phyloP scores from a whole-genome alignment of 1,140 invertebrate species.

The Drosophila sulfurigaster region DNA sequence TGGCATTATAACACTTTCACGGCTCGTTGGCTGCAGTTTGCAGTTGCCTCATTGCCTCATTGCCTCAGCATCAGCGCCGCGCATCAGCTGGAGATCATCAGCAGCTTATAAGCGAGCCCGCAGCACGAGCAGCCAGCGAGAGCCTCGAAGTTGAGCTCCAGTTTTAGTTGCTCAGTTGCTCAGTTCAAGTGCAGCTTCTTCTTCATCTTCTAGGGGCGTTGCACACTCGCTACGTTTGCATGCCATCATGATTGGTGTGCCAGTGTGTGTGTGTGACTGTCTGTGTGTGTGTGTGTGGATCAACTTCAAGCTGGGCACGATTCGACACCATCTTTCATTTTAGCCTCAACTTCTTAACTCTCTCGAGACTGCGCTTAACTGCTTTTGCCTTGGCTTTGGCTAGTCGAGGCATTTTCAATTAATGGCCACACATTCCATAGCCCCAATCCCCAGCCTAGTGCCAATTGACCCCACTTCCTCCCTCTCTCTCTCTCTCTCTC shows the following conservation, averaged over 20 bases:
- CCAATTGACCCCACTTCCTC: neutral
- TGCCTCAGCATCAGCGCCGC: constrained; percentile 30
- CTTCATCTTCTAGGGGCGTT: constrained; percentile 53
- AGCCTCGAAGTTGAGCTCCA: neutral
- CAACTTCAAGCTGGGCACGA: constrained; percentile 49
- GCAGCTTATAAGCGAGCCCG: constrained; percentile 38
- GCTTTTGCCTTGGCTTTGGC: constrained; percentile 24
- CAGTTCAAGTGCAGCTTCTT: constrained; percentile 22
- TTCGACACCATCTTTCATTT: constrained; percentile 83
- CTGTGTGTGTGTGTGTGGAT: constrained; percentile 26
- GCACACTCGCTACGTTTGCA: constrained; percentile 67
- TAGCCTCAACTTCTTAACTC: constrained; percentile 56
- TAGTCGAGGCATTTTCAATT: constrained; percentile 74
- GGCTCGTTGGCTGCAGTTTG: constrained; percentile 60
- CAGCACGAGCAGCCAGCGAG: constrained; percentile 32
- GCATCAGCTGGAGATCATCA: constrained; percentile 53
- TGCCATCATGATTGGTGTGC: constrained; percentile 73
- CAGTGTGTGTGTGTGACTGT: constrained; percentile 14
- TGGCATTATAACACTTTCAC: constrained; percentile 82
- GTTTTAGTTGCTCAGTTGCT: constrained; percentile 47
- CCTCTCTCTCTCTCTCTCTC: constrained; percentile 13
- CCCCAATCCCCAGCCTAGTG: neutral
- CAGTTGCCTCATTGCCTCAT: constrained; percentile 50
- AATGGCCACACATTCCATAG: constrained; percentile 79
- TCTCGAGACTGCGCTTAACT: constrained; percentile 44